Evolutionary conservation across 35 echinoderm and acorn worm genomes (phyloP).

Genomic region (Ptychodera flava): DNA sequence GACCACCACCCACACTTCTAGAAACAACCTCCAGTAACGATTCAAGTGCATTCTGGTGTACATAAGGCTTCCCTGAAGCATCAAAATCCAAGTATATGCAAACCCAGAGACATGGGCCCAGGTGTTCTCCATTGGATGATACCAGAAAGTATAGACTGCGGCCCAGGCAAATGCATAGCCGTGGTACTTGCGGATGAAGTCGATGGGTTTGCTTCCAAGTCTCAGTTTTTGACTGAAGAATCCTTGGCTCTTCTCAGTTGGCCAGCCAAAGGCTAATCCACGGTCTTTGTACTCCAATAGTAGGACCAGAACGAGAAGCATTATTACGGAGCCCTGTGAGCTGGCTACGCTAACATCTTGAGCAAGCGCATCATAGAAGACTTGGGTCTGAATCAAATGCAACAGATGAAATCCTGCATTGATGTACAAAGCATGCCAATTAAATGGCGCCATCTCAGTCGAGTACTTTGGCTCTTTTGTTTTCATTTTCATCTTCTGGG

Average conservation of each 20-base stretch:
- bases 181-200: slow-evolving; percentile 76
- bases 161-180: slow-evolving; percentile 89
- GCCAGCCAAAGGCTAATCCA: slow-evolving; percentile 88
- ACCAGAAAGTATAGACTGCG: slow-evolving; percentile 91
- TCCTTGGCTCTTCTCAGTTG: slow-evolving; percentile 30
- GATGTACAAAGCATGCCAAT: slow-evolving; percentile 41
- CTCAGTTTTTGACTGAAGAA: slow-evolving; percentile 44
- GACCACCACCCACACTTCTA: slow-evolving; percentile 77
- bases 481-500: slow-evolving; percentile 47
- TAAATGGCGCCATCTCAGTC: slow-evolving; percentile 37
- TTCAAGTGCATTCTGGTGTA: slow-evolving; percentile 83
- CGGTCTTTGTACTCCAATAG: slow-evolving; percentile 79
- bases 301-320: slow-evolving; percentile 65
- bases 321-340: slow-evolving; percentile 76
- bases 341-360: slow-evolving; percentile 79
- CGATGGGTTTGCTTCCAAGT: slow-evolving; percentile 51
- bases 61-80: slow-evolving; percentile 91
- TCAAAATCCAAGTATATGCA: slow-evolving; percentile 67
- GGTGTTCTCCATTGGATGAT: slow-evolving; percentile 96
- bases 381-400: slow-evolving; percentile 73
- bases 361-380: slow-evolving; percentile 67
- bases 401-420: slow-evolving; percentile 70
- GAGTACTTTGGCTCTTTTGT: slow-evolving; percentile 38
- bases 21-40: slow-evolving; percentile 63
- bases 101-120: slow-evolving; percentile 76